A percentile compares a stretch with the other conserved stretches of the same genome.
Evolutionary conservation across 2,888 invertebrate genomes (phyloP).

Genomic region (Linyphia triangularis): DNA sequence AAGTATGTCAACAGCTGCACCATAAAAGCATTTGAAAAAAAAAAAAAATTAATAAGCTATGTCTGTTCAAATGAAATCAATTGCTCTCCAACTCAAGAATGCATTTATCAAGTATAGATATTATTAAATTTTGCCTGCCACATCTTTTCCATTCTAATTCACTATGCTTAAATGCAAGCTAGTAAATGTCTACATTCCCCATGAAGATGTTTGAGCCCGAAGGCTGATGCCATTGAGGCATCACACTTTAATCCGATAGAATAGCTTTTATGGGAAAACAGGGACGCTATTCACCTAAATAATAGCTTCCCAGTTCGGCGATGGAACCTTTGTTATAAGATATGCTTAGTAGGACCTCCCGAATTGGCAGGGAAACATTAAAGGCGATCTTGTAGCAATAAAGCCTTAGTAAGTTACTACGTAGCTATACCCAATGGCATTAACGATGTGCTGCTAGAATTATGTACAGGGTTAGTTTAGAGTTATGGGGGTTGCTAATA

Average conservation of each 20-base stretch:
- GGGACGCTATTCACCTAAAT: conserved; percentile 17
- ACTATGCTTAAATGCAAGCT: too few species aligned
- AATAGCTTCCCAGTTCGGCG: conserved; percentile 18
- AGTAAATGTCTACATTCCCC: background rate
- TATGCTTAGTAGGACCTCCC: conserved; percentile 28
- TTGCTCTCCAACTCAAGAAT: too few species aligned
- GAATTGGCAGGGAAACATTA: conserved; percentile 29
- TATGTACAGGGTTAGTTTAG: conserved; percentile 25
- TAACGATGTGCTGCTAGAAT: conserved; percentile 34
- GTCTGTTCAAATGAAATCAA: too few species aligned
- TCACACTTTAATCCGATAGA: conserved; percentile 22
- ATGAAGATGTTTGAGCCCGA: background rate
- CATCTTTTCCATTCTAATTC: too few species aligned
- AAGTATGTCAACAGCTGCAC: too few species aligned
- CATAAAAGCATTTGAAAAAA: too few species aligned
- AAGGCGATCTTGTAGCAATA: conserved; percentile 49
- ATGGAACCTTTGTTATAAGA: conserved; percentile 38
- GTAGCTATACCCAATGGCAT: conserved; percentile 24
- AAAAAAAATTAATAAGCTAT: too few species aligned
- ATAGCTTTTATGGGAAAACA: conserved; percentile 16
- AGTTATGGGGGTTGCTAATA: conserved; percentile 7
- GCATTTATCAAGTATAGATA: too few species aligned
- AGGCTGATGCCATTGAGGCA: background rate
- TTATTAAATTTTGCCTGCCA: too few species aligned
- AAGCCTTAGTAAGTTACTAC: conserved; percentile 25